These are phyloP conservation scores for Dendrocincla tyrannina DNA, from an alignment of 2,797 vertebrate genomes.

Conservation along the genomic window DNA sequence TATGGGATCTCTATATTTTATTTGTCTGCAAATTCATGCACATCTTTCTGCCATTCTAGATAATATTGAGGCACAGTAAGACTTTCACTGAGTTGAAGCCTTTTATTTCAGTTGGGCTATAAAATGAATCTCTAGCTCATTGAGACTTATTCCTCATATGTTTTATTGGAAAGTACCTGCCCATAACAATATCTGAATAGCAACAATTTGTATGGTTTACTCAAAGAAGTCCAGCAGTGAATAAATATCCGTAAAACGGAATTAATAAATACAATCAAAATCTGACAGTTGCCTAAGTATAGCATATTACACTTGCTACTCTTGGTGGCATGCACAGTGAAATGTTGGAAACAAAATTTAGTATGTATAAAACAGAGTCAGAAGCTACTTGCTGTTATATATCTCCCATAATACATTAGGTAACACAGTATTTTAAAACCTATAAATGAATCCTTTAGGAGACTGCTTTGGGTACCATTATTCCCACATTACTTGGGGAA, in stretches of 20 bases:
- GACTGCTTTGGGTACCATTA: neutral
- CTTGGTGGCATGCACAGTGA: neutral
- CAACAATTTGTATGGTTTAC: neutral
- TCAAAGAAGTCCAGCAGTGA: neutral
- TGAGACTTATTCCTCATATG: neutral
- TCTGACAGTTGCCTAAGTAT: neutral
- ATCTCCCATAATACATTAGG: neutral
- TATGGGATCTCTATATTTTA: neutral
- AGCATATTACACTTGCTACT: neutral
- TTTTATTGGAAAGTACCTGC: slow-evolving; percentile 7
- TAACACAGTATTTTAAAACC: neutral
- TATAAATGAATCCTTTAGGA: neutral
- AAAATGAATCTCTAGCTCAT: neutral
- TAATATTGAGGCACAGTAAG: neutral
- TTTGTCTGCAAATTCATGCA: slow-evolving; percentile 12
- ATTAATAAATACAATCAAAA: slow-evolving; percentile 35
- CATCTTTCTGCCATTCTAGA: slow-evolving; percentile 11
- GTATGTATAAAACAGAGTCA: neutral
- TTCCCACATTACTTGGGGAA: neutral
- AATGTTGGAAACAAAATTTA: slow-evolving; percentile 14
- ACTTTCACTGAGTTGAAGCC: neutral
- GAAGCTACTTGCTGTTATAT: neutral
- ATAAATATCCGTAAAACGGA: neutral
- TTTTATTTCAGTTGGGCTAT: neutral
- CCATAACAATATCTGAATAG: neutral